Evolutionary conservation across 1,140 invertebrate genomes (phyloP), one percentile per base, ranked within the genome.

Genomic region (Brachionus sp.): DNA sequence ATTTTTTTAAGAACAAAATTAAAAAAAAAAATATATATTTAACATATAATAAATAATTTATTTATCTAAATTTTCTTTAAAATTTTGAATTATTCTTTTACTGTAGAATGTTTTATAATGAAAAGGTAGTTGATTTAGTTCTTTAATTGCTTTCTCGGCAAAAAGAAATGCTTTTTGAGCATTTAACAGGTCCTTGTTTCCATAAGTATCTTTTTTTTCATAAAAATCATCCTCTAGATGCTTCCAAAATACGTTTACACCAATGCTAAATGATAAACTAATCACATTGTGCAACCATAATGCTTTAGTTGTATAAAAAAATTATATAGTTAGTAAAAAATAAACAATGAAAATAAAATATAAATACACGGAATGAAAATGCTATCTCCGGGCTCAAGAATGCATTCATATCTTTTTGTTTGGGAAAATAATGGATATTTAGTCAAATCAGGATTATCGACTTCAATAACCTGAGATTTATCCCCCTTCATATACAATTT

Each of bases 161-260:
- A 89, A 89, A 82, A 88, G 87, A 83, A 89, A 86, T 4, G 90
- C 90, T 87, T 90, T 83, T 19, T 87, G 85, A 2, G 89, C 91
- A 13, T 89, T 89, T 10, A 90, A 73, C 1, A 88, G 86, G 84
- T 92, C 91, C 85, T 90, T 91, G 85, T 92, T 92, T 64, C 91
- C 91, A 86, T 92, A 92, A 12, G 89, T 87, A 85, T 92, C 91
- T 84, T 90, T 90, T 80, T 88, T 89, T 84, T 91, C 90, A 86
- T 92, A 92, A 4, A 90, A 84, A 39, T 84, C 78, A 16, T 84
- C 77, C 7, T 87, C 85, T 68, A 91, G 86, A 85, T 91, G 89
- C 84, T 89, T 90, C 91, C 91, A 92, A 87, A 92, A 92, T 1
- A 92, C 89, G 86, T 92, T 92, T 0, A 92, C 90, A 10, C 91